Evolutionary conservation across 2,797 vertebrate species (phyloP), one percentile per base, ranked within the genome.

Genomic region (Erethizon dorsatum): DNA sequence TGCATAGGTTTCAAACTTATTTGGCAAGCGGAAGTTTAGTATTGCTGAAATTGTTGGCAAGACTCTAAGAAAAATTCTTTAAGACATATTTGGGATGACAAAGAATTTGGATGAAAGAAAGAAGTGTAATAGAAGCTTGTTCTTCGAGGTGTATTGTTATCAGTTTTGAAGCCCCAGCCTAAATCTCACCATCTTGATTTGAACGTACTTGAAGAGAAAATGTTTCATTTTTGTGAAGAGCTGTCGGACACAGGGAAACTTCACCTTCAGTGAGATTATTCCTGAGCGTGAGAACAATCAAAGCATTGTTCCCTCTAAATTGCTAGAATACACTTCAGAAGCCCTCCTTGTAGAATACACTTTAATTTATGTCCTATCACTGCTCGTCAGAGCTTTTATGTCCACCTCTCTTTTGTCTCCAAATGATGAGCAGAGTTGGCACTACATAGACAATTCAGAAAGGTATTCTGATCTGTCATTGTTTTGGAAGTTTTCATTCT

Each of bases 171-270:
- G 78, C 47, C 41, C 75, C 22, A 65, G 26, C 37, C 83, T 90
- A 73, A 56, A 90, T 90, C 69, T 57, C n/a, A 78, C 89, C 77
- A 37, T 93, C 95, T 95, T 92, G 94, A 80, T 94, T 94, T 80
- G 85, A 83, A 95, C 57, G 47, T 83, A 83, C 93, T 97, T 54
- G 54, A 95, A 96, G 90, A 91, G 84, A 95, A 96, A 93, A 94
- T 59, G 69, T 94, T 97, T 93, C 95, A 67, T 95, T 97, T 96
- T 82, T 91, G 71, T 96, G 77, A 98, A 96, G 96, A 94, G 95
- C 94, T 92, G 88, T 97, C 1, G 33, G 88, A 96, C 93, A 85
- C 41, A 47, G 65, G 80, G 54, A 97, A 93, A 78, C 94, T 95
- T 97, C 83, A 78, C 83, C 83, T 94, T 97, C 96, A 92, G 0